Evolutionary conservation across 2,797 vertebrate species (phyloP).

Genomic region (Poecilia velifera): DNA sequence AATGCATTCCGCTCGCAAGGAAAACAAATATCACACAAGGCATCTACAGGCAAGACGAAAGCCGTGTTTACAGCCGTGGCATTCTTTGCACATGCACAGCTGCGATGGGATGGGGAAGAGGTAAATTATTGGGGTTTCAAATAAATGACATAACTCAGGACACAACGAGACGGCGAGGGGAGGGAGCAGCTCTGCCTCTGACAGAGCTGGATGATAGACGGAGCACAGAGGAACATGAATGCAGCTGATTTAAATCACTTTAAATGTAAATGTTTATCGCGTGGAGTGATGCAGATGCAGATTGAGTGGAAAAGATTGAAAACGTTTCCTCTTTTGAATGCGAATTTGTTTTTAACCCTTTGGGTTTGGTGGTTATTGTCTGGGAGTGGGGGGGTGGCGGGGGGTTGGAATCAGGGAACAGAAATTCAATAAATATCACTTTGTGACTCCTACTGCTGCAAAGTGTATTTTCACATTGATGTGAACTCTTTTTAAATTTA

Average conservation of each 20-base stretch:
- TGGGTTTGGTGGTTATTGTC: not conserved
- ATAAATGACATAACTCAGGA: slow-evolving; percentile 84
- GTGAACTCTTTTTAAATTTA: not conserved
- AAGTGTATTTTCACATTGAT: not conserved
- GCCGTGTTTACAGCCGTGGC: slow-evolving; percentile 60
- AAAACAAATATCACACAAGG: slow-evolving; percentile 31
- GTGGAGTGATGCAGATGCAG: slow-evolving; percentile 77
- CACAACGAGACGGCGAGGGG: slow-evolving; percentile 47
- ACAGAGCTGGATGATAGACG: slow-evolving; percentile 77
- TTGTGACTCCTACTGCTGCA: not conserved
- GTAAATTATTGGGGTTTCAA: slow-evolving; percentile 83
- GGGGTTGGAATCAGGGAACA: slow-evolving; percentile 2
- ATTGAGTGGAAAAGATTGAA: slow-evolving; percentile 72
- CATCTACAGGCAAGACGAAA: slow-evolving; percentile 37
- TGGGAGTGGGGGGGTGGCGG: no score
- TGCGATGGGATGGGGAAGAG: slow-evolving; percentile 60
- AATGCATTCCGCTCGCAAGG: slow-evolving; percentile 39
- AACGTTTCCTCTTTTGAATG: slow-evolving; percentile 75
- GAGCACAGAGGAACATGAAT: slow-evolving; percentile 78
- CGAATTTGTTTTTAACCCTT: slow-evolving; percentile 66
- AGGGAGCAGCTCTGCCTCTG: slow-evolving; percentile 42
- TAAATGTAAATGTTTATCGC: slow-evolving; percentile 87
- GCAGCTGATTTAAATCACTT: slow-evolving; percentile 84
- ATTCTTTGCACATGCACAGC: slow-evolving; percentile 59
- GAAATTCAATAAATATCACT: not conserved